These are phyloP conservation scores for Sarcophaga caerulescens DNA, from an alignment of 2,888 invertebrate genomes.

Conservation along the genomic window DNA sequence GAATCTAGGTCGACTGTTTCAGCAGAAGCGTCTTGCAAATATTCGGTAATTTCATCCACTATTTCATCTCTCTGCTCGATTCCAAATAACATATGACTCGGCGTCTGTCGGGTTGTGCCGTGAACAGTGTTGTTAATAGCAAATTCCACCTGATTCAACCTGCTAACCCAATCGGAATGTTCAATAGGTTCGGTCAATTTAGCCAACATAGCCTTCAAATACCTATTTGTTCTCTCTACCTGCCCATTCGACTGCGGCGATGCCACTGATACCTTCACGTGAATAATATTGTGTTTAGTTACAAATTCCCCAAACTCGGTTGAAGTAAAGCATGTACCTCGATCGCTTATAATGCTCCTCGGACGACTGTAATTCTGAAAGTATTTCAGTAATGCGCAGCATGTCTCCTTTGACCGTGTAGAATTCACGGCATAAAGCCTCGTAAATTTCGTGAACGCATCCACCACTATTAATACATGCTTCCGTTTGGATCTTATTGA, in stretches of 20 bases:
- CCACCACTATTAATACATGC: too few species aligned
- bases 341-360: neutral
- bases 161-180: too few species aligned
- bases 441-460: neutral
- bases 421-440: neutral
- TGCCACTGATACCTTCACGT: neutral
- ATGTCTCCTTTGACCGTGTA: too few species aligned
- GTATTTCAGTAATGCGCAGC: too few species aligned
- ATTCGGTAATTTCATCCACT: conserved; percentile 42
- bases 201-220: neutral
- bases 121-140: conserved; percentile 25
- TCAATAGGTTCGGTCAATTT: conserved; percentile 4
- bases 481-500: too few species aligned
- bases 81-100: conserved; percentile 35
- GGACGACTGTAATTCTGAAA: too few species aligned
- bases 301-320: conserved; percentile 1
- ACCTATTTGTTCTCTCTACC: conserved; percentile 27
- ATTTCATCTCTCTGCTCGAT: conserved; percentile 30
- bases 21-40: neutral
- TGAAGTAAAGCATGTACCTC: too few species aligned
- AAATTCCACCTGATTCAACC: too few species aligned
- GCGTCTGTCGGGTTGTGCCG: conserved; percentile 24
- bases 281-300: neutral
- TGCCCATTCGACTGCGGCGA: neutral
- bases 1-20: too few species aligned